Conservation (phyloP, 2,113 vertebrate species). For the Caranx ignobilis region DNA sequence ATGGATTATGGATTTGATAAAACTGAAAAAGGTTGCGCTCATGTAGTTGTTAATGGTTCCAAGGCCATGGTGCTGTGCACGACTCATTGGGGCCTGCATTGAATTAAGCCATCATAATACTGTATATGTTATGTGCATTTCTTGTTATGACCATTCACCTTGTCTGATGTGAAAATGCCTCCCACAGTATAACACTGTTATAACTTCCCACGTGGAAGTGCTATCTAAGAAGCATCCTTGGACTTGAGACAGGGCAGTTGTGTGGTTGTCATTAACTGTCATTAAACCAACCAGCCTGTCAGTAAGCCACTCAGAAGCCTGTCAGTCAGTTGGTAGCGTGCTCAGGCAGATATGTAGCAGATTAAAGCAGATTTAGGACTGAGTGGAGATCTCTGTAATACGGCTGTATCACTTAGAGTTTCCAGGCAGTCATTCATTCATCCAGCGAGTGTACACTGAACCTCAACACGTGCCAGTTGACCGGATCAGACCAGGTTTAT, state of each 20-base stretch:
- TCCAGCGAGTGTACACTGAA: conserved; percentile 14
- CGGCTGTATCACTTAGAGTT: conserved; percentile 23
- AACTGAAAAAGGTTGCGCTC: too few relatives aligned
- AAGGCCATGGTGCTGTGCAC: background rate
- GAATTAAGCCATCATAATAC: too few relatives aligned
- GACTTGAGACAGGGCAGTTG: background rate
- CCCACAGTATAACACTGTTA: too few relatives aligned
- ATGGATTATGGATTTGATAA: too few relatives aligned
- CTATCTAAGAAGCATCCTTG: background rate
- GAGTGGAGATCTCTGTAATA: conserved; percentile 18
- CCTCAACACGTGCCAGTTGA: conserved; percentile 23
- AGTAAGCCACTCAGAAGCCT: background rate
- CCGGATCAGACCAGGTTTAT: conserved; percentile 18
- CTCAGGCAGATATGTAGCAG: conserved; percentile 23
- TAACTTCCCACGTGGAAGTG: background rate
- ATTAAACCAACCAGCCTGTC: background rate
- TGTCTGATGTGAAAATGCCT: too few relatives aligned
- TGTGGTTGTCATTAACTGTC: too few relatives aligned
- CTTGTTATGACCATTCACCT: too few relatives aligned
- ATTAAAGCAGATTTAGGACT: conserved; percentile 47
- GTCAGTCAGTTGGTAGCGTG: background rate
- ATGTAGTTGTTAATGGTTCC: background rate
- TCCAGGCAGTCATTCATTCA: conserved; percentile 17
- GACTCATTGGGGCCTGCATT: too few relatives aligned
- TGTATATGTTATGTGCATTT: too few relatives aligned